Percentiles rank a stretch among this genome's conserved stretches.
Evolutionary conservation across 2,113 vertebrate genomes (phyloP).

Genomic region (Mungos mungo): DNA sequence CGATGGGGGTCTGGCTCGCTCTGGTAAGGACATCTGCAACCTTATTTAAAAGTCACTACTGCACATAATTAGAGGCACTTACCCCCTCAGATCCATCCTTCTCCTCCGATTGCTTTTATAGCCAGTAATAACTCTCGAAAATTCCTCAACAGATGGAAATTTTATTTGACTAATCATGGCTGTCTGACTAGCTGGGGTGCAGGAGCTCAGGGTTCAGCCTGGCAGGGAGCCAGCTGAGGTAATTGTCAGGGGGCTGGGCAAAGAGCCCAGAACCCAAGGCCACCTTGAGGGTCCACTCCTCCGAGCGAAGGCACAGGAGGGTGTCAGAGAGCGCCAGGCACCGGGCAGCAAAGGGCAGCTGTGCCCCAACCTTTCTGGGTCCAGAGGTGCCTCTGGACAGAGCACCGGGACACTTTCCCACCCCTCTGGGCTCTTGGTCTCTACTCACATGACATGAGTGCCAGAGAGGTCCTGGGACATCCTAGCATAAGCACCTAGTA

Average conservation of each 20-base stretch:
- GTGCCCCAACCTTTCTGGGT: not conserved
- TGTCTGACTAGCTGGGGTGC: slow-evolving; percentile 8
- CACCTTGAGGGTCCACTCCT: not conserved
- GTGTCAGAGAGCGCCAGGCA: accelerated
- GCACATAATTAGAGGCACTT: slow-evolving; percentile 46
- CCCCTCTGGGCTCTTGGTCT: not conserved
- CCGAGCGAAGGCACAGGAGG: not conserved
- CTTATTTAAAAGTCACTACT: slow-evolving; percentile 78
- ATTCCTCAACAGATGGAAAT: slow-evolving; percentile 81
- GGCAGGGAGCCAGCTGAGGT: not conserved
- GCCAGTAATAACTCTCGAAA: slow-evolving; percentile 68
- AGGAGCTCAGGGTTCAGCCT: not conserved
- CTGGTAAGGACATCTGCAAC: not conserved
- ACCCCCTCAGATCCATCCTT: slow-evolving; percentile 40
- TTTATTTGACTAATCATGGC: slow-evolving; percentile 74
- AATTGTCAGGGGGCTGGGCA: not conserved
- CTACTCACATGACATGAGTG: not conserved
- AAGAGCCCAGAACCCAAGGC: not conserved
- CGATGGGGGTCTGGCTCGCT: not conserved
- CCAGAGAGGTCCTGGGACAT: no score
- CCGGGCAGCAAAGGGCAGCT: not conserved
- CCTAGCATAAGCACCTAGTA: not conserved
- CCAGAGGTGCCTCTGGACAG: no score
- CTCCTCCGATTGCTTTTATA: slow-evolving; percentile 61
- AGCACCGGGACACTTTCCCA: not conserved